These are phyloP conservation scores for Macrochelys suwanniensis DNA, from an alignment of 2,797 vertebrate genomes.

Conservation along the genomic window DNA sequence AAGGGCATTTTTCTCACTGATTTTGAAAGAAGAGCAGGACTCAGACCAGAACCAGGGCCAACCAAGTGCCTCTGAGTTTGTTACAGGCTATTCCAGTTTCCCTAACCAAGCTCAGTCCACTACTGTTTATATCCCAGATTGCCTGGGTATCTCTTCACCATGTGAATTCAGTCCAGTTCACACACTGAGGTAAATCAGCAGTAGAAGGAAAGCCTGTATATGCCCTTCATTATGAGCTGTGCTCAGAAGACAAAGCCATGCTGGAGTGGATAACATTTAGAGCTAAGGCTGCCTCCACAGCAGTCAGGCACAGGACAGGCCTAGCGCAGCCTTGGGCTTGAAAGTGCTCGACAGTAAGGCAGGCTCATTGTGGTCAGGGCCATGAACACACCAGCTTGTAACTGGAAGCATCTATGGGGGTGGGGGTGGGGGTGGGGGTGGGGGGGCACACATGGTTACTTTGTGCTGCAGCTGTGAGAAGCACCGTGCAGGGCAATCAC, in stretches of 20 bases:
- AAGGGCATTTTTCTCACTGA: not conserved
- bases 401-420: conserved; percentile 50
- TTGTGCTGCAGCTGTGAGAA: conserved; percentile 15
- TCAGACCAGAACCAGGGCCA: conserved; percentile 4
- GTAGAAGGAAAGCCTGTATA: not conserved
- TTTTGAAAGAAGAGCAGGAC: conserved; percentile 38
- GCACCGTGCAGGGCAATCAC: conserved; percentile 14
- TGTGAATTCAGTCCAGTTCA: conserved; percentile 63
- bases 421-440: conserved; percentile 54
- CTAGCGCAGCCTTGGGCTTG: not conserved
- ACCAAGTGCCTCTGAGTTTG: conserved; percentile 18
- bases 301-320: not conserved
- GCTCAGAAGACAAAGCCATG: not conserved
- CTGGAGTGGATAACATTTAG: not conserved
- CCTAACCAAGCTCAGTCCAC: conserved; percentile 38
- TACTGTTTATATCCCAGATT: not conserved
- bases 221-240: not conserved
- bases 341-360: not conserved
- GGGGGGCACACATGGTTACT: conserved; percentile 62
- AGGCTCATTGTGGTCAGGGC: not conserved
- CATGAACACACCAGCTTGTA: not conserved
- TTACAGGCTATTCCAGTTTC: conserved; percentile 51
- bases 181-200: conserved; percentile 33
- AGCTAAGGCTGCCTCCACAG: not conserved
- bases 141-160: conserved; percentile 58